Conservation (phyloP, 2,888 invertebrate genomes). For the Cyclophora albipunctata region DNA sequence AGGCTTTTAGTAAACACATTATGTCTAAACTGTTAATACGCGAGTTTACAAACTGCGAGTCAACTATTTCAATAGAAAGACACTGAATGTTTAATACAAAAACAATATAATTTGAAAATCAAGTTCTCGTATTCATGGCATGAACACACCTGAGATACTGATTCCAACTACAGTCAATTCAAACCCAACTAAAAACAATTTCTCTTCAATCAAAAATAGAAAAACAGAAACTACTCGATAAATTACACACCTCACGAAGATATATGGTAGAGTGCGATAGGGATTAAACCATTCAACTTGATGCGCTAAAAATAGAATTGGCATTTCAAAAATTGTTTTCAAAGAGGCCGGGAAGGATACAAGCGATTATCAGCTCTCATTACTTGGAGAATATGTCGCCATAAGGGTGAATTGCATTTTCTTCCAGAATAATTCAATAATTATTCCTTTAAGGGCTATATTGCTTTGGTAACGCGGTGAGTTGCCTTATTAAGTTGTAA, state of each 20-base stretch:
- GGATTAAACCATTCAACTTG: slow-evolving; percentile 20
- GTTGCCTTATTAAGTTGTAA: slow-evolving; percentile 2
- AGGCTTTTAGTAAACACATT: too few species aligned
- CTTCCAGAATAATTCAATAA: slow-evolving; percentile 11
- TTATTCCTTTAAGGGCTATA: slow-evolving; percentile 1
- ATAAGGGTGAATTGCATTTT: slow-evolving; percentile 4
- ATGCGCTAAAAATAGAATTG: slow-evolving; percentile 26
- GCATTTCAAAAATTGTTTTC: slow-evolving; percentile 38
- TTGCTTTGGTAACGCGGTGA: background rate
- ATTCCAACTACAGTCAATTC: too few species aligned
- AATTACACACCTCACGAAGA: background rate
- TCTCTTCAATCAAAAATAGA: too few species aligned
- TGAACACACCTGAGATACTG: too few species aligned
- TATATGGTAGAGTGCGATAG: slow-evolving; percentile 5
- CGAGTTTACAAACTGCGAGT: too few species aligned
- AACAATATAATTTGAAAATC: too few species aligned
- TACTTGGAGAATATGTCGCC: slow-evolving; percentile 25
- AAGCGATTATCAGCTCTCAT: slow-evolving; percentile 52
- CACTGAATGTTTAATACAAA: too few species aligned
- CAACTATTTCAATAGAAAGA: too few species aligned
- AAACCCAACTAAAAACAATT: too few species aligned
- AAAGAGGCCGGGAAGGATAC: slow-evolving; percentile 56
- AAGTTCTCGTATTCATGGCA: too few species aligned
- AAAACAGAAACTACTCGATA: too few species aligned
- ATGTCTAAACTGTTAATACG: too few species aligned